These are phyloP conservation scores for Scrobipalpa atriplicella DNA, from an alignment of 2,888 invertebrate species.

Conservation along the genomic window DNA sequence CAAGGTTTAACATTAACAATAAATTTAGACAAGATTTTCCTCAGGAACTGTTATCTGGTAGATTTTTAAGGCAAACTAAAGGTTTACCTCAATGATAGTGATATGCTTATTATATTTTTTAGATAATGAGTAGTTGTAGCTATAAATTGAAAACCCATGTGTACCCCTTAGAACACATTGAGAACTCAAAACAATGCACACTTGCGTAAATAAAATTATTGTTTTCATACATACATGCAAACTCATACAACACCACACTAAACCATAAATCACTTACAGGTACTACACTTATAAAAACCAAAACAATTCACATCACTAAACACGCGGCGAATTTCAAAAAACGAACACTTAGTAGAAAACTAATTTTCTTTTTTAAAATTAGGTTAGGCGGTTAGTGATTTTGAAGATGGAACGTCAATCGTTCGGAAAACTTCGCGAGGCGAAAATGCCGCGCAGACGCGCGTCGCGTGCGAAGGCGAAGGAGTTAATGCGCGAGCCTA, in stretches of 20 bases:
- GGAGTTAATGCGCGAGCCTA: slow-evolving; percentile 66
- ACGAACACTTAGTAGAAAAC: slow-evolving; percentile 8
- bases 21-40: slow-evolving; percentile 6
- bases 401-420: slow-evolving; percentile 37
- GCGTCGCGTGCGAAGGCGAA: slow-evolving; percentile 70
- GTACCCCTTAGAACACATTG: slow-evolving; percentile 19
- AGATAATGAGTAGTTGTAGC: neutral
- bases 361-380: slow-evolving; percentile 36
- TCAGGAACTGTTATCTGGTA: neutral
- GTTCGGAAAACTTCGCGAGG: slow-evolving; percentile 55
- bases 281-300: slow-evolving; percentile 27
- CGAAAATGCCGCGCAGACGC: slow-evolving; percentile 67
- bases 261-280: slow-evolving; percentile 23
- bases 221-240: slow-evolving; percentile 21
- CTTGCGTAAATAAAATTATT: slow-evolving; percentile 31
- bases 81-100: slow-evolving; percentile 6
- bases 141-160: slow-evolving; percentile 21
- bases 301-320: slow-evolving; percentile 49
- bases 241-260: slow-evolving; percentile 29
- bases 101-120: neutral
- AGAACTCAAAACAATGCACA: slow-evolving; percentile 23
- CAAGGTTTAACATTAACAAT: slow-evolving; percentile 15
- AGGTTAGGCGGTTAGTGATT: slow-evolving; percentile 36
- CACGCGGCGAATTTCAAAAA: slow-evolving; percentile 23
- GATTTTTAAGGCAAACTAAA: neutral